Percentiles rank a stretch among this genome's conserved stretches.
Conservation (phyloP, 1,140 invertebrate genomes). For the silkworm (Bombyx mori) region DNA sequence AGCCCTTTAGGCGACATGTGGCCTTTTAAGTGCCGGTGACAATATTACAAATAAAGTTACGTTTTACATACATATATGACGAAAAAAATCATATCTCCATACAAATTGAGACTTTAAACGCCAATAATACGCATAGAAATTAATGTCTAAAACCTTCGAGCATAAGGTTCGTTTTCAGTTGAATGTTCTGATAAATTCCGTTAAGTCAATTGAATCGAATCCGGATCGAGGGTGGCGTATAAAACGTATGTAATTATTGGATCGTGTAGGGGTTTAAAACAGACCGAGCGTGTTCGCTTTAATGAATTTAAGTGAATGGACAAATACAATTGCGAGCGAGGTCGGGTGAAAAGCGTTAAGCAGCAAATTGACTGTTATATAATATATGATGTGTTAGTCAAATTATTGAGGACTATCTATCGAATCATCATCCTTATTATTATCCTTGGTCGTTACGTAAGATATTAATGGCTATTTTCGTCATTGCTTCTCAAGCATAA, state of each 20-base stretch:
- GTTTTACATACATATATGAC: slow-evolving; percentile 52
- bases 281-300: slow-evolving; percentile 50
- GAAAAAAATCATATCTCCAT: slow-evolving; percentile 30
- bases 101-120: slow-evolving; percentile 23
- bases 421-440: no score
- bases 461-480: no score
- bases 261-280: slow-evolving; percentile 40
- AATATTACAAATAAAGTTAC: slow-evolving; percentile 68
- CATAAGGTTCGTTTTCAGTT: no score
- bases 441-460: no score
- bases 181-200: slow-evolving; percentile 11
- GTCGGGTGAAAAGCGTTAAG: slow-evolving; percentile 21
- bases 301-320: slow-evolving; percentile 47
- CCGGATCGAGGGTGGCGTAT: slow-evolving; percentile 54
- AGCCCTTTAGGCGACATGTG: slow-evolving; percentile 66
- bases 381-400: background rate
- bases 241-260: slow-evolving; percentile 69
- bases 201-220: slow-evolving; percentile 55
- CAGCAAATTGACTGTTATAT: slow-evolving; percentile 14
- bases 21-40: slow-evolving; percentile 67
- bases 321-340: slow-evolving; percentile 23
- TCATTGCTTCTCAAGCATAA: no score
- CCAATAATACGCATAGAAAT: no score
- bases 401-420: no score
- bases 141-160: no score